Percentiles rank a stretch among this genome's conserved stretches.
Conservation (phyloP, 1,140 invertebrate genomes). For the Aleiodes sp. region DNA sequence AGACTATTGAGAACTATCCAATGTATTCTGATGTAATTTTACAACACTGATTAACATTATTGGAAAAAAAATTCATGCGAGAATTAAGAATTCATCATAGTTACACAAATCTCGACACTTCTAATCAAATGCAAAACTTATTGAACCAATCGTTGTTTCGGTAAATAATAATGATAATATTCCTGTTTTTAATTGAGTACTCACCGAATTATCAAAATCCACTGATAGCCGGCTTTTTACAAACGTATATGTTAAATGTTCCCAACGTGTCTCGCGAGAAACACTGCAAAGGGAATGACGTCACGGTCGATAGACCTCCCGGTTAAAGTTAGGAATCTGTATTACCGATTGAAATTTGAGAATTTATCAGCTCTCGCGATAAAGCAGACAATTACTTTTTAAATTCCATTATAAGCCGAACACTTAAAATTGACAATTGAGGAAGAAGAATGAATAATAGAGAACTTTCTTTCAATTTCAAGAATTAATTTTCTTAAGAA, state of each 20-base stretch:
- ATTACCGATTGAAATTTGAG: constrained; percentile 18
- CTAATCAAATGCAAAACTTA: too few species aligned
- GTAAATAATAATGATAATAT: background rate
- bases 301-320: constrained; percentile 30
- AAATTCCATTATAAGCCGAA: too few species aligned
- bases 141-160: background rate
- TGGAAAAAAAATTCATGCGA: too few species aligned
- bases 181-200: background rate
- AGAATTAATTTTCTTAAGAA: too few species aligned
- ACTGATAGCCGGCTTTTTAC: constrained; percentile 19
- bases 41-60: too few species aligned
- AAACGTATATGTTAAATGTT: constrained; percentile 11
- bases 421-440: too few species aligned
- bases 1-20: too few species aligned
- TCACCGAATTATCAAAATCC: background rate
- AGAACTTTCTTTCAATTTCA: too few species aligned
- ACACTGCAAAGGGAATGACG: constrained; percentile 17
- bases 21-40: too few species aligned
- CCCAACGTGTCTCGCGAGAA: constrained; percentile 38
- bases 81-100: too few species aligned
- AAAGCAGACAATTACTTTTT: background rate
- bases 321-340: constrained; percentile 24
- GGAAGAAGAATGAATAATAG: too few species aligned
- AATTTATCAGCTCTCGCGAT: background rate
- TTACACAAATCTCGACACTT: too few species aligned